Percentiles rank a stretch among this genome's conserved stretches.
Evolutionary conservation across 1,140 invertebrate genomes (phyloP).

Genomic region (Eciton burchellii): DNA sequence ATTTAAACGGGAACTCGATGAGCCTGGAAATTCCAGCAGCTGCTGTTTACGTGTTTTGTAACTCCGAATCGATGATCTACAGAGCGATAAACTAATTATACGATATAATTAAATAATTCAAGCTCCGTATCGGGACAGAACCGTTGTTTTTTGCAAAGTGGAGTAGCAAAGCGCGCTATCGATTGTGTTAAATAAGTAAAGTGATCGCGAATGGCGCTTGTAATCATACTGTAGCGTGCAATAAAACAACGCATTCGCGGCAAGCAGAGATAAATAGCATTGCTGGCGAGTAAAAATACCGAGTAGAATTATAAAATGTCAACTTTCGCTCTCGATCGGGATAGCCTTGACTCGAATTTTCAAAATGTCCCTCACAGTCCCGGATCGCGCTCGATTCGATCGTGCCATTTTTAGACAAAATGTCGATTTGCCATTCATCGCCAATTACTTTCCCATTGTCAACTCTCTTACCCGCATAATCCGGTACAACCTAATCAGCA

Average conservation of each 20-base stretch:
- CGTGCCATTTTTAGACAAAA: conserved; percentile 13
- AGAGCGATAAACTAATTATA: conserved; percentile 31
- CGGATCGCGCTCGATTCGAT: too few species aligned
- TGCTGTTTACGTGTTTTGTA: conserved; percentile 45
- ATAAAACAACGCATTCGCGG: not conserved
- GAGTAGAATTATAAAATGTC: too few species aligned
- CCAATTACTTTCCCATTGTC: not conserved
- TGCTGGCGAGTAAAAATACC: not conserved
- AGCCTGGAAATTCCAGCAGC: conserved; percentile 36
- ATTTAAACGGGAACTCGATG: conserved; percentile 11
- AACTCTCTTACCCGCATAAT: not conserved
- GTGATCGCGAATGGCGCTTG: not conserved
- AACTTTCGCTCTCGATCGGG: too few species aligned
- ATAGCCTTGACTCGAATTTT: too few species aligned
- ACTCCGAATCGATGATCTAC: conserved; percentile 53
- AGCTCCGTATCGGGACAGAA: conserved; percentile 7
- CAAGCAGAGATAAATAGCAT: not conserved
- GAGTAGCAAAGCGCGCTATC: not conserved
- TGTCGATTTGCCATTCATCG: too few species aligned
- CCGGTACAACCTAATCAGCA: not conserved
- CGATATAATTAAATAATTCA: conserved; percentile 43
- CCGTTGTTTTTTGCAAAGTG: conserved; percentile 25
- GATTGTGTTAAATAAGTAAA: conserved; percentile 35
- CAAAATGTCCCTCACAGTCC: too few species aligned
- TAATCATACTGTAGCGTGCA: not conserved